Conservation (phyloP, 2,888 invertebrate species). For the Polymixis flavicincta region DNA sequence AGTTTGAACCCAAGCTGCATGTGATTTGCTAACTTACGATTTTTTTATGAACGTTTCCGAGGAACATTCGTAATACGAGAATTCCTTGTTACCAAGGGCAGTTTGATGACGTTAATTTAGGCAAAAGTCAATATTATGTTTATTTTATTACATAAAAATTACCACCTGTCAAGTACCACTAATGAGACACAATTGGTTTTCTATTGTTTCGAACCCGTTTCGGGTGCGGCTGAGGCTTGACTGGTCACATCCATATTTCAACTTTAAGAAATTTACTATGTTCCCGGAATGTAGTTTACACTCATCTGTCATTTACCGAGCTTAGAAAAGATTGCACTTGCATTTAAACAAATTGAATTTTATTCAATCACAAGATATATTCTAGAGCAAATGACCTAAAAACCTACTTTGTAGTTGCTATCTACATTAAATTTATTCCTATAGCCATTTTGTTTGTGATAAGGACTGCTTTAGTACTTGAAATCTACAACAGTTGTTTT, state of each 20-base stretch:
- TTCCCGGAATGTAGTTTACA: no score
- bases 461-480: conserved; percentile 48
- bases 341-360: conserved; percentile 10
- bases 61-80: not conserved
- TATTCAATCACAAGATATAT: conserved; percentile 24
- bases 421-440: conserved; percentile 65
- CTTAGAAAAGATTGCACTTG: not conserved
- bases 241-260: conserved; percentile 12
- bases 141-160: not conserved
- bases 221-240: no score
- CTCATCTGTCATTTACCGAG: not conserved
- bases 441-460: conserved; percentile 59
- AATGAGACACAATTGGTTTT: no score
- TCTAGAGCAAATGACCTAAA: conserved; percentile 69
- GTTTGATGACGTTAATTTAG: not conserved
- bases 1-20: not conserved
- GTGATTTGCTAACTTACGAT: not conserved
- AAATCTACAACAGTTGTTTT: conserved; percentile 42
- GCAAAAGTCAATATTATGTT: not conserved
- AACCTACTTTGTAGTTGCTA: conserved; percentile 66
- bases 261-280: not conserved
- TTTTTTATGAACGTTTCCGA: no score
- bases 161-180: no score
- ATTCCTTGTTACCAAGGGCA: not conserved
- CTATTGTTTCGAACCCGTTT: no score